Conservation (phyloP, 2,113 vertebrate genomes). For the Microtus montanus region DNA sequence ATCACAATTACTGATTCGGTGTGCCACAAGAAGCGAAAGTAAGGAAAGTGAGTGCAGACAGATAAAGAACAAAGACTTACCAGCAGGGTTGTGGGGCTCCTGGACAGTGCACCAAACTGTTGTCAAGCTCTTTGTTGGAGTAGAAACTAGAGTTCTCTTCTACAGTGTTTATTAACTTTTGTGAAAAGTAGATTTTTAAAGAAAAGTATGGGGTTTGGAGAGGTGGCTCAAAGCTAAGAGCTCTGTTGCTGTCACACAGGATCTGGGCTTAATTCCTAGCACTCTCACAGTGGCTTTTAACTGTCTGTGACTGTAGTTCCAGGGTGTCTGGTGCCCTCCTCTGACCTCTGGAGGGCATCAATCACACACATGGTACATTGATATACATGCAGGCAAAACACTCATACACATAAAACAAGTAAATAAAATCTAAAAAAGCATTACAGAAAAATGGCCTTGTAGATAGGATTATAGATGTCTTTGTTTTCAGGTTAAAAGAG, state of each 20-base stretch:
- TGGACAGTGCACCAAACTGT: too few relatives aligned
- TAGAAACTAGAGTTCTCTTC: background rate
- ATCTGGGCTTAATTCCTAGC: background rate
- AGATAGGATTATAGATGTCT: background rate
- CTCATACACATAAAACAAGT: background rate
- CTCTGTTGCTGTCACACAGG: background rate
- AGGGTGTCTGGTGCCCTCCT: background rate
- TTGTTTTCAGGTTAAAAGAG: constrained; percentile 90
- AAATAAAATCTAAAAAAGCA: background rate
- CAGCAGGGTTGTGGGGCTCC: too few relatives aligned
- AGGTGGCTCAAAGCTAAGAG: background rate
- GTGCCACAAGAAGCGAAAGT: too few relatives aligned
- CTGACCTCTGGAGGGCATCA: background rate
- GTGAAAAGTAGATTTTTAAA: background rate
- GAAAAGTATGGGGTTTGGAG: background rate
- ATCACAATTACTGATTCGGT: too few relatives aligned
- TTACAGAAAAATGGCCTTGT: background rate
- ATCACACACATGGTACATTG: background rate
- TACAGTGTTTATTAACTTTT: background rate
- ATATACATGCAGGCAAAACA: background rate
- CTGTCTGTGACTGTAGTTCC: background rate
- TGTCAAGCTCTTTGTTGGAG: background rate
- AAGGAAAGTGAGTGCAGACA: too few relatives aligned
- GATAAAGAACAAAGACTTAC: too few relatives aligned
- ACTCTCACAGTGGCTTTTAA: background rate